These are phyloP conservation scores for Eonycteris spelaea DNA, from an alignment of 2,113 vertebrate genomes.

Conservation along the genomic window DNA sequence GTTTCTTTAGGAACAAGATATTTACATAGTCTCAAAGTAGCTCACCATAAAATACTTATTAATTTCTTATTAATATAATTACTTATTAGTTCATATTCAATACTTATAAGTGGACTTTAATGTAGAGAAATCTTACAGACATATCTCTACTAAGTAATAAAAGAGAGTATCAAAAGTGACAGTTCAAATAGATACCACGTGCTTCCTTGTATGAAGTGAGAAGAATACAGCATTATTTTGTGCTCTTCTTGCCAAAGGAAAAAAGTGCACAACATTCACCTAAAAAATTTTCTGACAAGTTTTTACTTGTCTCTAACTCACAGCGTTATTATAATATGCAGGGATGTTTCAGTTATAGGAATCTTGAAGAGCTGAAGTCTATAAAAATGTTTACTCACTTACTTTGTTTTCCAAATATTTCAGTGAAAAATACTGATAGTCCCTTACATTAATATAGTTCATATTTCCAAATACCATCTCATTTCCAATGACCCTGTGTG, in stretches of 20 bases:
- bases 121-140: neutral
- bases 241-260: neutral
- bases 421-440: neutral
- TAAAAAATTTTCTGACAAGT: neutral
- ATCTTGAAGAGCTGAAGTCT: neutral
- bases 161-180: neutral
- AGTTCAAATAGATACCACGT: neutral
- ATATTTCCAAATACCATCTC: neutral
- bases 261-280: neutral
- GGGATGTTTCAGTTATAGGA: neutral
- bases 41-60: neutral
- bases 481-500: neutral
- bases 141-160: neutral
- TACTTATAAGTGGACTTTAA: neutral
- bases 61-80: neutral
- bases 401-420: neutral
- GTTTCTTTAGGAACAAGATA: neutral
- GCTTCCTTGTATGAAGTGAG: neutral
- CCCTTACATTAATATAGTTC: neutral
- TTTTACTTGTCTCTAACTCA: neutral
- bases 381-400: neutral
- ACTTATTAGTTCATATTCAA: neutral
- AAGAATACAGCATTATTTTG: neutral
- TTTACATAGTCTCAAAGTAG: neutral
- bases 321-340: neutral